Percentiles rank a stretch among this genome's conserved stretches.
Conservation (phyloP, 1,140 invertebrate species). For the Oryctes rhinoceros region DNA sequence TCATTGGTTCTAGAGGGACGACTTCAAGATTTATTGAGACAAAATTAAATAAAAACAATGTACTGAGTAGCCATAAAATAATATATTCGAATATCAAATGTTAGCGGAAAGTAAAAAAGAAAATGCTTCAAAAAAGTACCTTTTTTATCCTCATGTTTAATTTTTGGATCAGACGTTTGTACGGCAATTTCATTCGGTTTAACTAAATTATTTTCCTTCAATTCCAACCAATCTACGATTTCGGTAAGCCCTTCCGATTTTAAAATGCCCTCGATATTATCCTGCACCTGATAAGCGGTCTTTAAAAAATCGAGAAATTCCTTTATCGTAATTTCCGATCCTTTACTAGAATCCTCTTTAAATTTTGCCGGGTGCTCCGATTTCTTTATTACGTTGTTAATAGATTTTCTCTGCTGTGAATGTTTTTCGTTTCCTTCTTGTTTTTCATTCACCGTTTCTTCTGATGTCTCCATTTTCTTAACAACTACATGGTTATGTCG, state of each 20-base stretch:
- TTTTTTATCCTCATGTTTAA: constrained; percentile 48
- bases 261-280: constrained; percentile 68
- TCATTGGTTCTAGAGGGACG: no score
- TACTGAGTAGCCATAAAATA: no score
- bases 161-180: constrained; percentile 50
- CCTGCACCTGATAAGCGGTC: constrained; percentile 73
- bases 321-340: constrained; percentile 69
- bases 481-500: constrained; percentile 20
- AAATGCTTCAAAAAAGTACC: constrained; percentile 2
- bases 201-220: constrained; percentile 61
- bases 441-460: constrained; percentile 2
- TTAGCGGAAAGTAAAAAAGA: no score
- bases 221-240: constrained; percentile 71
- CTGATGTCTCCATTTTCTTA: constrained; percentile 2
- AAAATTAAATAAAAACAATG: no score
- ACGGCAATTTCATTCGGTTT: constrained; percentile 59
- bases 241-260: constrained; percentile 64
- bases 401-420: background rate
- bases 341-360: constrained; percentile 32
- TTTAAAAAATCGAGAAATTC: constrained; percentile 78
- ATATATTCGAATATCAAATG: no score
- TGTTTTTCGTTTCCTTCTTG: constrained; percentile 7
- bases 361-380: constrained; percentile 9
- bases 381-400: background rate
- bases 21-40: no score